Base-by-base conservation (phyloP, 2,113 vertebrate species). In the Petrocephalus zakoni region DNA sequence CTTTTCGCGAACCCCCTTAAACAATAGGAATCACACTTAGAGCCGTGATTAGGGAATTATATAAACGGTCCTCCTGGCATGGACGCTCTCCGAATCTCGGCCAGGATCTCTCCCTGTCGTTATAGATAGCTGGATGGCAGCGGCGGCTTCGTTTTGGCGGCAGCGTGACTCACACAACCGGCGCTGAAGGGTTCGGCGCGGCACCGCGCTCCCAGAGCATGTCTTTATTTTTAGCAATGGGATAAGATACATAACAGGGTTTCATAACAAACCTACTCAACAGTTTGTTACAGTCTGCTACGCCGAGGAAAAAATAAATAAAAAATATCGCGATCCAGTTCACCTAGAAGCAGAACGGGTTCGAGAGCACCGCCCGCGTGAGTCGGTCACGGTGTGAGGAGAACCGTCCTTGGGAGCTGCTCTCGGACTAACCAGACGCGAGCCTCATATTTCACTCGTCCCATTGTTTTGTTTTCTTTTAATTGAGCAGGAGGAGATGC, bases 191-290 rank as follows among this genome's bases (percentile, higher is more conserved):
- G 56, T 19, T 55, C 61, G 29, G 51, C 17, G 52, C 52, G n/a
- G 84, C n/a, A 55, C 84, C 29, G 7, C 5, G 11, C 13, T 87
- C 53, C 56, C 86, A 87, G 42, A 17, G 86, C n/a, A 10, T 2
- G 22, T 46, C 37, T 87, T 58, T 87, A 87, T 87, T 64, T 87
- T 64, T 64, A 87, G 86, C 37, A 64, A 46, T 47, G 86, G 56
- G 56, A 87, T 64, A 87, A 87, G 86, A 87, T 87, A 61, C 56
- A 58, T 87, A 87, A 87, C 86, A 87, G 55, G 86, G 86, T 87
- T 87, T 87, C 86, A 87, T 87, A 87, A 87, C 86, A 87, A 87
- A 87, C 56, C 86, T 56, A 61, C 56, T 87, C 53, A 52, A 87
- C 51, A 37, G 34, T 87, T 61, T 46, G 86, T 64, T 64, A 47